Percentiles rank a stretch among this genome's conserved stretches.
Evolutionary conservation across 2,888 invertebrate genomes (phyloP).

Genomic region (Celastrina argiolus): DNA sequence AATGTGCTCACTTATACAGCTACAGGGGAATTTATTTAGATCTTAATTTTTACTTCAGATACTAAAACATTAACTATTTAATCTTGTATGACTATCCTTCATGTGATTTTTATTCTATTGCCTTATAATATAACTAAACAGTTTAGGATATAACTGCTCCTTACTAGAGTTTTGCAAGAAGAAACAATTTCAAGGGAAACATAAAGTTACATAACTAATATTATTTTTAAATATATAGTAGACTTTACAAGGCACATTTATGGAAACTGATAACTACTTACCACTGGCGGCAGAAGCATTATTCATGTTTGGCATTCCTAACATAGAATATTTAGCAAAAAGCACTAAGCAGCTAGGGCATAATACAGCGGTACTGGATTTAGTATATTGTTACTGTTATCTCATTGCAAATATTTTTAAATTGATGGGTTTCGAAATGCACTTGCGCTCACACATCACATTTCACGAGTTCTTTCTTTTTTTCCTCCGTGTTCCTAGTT

Average conservation of each 20-base stretch:
- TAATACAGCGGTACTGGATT: constrained; percentile 60
- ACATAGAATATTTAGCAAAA: constrained; percentile 51
- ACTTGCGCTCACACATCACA: constrained; percentile 58
- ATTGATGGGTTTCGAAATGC: constrained; percentile 30
- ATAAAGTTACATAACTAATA: constrained; percentile 21
- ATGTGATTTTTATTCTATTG: neutral
- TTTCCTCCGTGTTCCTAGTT: constrained; percentile 1
- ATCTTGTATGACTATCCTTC: neutral
- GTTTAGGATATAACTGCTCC: neutral
- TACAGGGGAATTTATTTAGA: neutral
- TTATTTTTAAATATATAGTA: constrained; percentile 15
- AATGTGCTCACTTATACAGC: neutral
- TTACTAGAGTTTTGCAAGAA: neutral
- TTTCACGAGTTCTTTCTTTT: constrained; percentile 32
- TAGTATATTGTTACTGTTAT: constrained; percentile 55
- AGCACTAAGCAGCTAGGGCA: constrained; percentile 59
- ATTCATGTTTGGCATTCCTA: constrained; percentile 70
- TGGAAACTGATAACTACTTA: constrained; percentile 43
- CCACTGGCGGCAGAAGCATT: constrained; percentile 66
- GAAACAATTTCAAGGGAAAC: constrained; percentile 20
- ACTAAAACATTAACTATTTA: neutral
- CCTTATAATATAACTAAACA: neutral
- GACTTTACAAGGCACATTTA: constrained; percentile 22
- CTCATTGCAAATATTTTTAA: constrained; percentile 57
- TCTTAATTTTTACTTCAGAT: neutral